Percentiles rank a stretch among this genome's conserved stretches.
phyloP scores from a whole-genome alignment of 2,113 vertebrate genomes.

The Catharus minimus region DNA sequence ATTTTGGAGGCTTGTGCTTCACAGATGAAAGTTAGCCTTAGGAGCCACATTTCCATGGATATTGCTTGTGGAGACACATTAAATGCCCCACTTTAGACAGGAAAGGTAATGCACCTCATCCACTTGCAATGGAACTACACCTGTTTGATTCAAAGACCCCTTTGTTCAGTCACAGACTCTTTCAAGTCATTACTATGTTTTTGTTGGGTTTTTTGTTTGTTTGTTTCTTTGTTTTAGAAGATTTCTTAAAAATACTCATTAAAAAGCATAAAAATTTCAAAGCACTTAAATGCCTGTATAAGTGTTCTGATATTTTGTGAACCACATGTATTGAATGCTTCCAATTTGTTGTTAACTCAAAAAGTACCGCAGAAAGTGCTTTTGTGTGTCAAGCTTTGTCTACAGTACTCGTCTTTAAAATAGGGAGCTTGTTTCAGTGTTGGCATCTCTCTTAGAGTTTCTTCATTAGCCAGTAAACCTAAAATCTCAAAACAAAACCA shows the following conservation, averaged over 20 bases:
- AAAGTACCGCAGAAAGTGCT: neutral
- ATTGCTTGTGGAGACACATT: neutral
- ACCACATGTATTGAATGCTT: neutral
- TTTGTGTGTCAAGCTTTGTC: neutral
- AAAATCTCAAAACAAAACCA: neutral
- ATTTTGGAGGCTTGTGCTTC: neutral
- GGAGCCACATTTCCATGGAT: neutral
- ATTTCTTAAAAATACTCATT: neutral
- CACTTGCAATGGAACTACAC: neutral
- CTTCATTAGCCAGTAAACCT: neutral
- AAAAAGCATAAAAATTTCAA: neutral
- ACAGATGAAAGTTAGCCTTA: neutral
- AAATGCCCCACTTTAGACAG: neutral
- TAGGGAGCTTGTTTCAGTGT: fast-evolving
- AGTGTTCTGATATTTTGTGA: neutral
- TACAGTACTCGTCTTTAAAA: neutral
- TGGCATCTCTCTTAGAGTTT: neutral
- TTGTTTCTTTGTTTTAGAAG: neutral
- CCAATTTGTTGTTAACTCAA: neutral
- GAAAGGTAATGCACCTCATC: neutral
- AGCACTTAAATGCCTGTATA: neutral
- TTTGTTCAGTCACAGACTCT: neutral
- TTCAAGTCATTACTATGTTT: neutral
- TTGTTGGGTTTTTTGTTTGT: no score
- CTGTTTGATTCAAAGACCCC: neutral